Evolutionary conservation across 2,797 vertebrate species (phyloP).

Genomic region (Oceanodroma leucorhoa): DNA sequence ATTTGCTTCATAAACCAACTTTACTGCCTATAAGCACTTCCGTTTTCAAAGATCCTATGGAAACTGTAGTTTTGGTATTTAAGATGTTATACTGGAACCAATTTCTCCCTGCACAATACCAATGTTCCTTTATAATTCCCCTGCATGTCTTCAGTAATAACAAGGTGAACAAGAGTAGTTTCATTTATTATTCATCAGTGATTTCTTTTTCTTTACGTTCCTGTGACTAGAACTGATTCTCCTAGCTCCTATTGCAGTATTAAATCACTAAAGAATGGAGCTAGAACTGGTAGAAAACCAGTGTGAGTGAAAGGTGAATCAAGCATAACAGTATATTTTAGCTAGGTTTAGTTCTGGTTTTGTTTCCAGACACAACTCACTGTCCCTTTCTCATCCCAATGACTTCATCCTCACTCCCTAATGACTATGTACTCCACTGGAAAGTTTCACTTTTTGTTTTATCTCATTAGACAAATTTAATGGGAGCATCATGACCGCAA

Average conservation of each 20-base stretch:
- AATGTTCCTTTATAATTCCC: background rate
- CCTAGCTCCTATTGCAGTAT: background rate
- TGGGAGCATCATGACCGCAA: conserved; percentile 18
- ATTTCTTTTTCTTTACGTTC: background rate
- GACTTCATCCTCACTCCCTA: conserved; percentile 9
- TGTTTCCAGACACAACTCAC: background rate
- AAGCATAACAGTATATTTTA: background rate
- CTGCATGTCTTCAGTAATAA: background rate
- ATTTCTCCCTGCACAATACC: background rate
- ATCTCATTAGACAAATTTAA: conserved; percentile 20
- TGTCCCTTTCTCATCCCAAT: background rate
- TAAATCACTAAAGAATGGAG: background rate
- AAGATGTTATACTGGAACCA: background rate
- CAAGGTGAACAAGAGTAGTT: background rate
- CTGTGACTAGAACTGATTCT: background rate
- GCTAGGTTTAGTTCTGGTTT: background rate
- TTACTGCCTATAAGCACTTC: background rate
- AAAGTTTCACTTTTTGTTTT: conserved; percentile 11
- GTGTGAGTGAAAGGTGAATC: background rate
- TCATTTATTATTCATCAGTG: background rate
- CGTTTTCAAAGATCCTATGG: background rate
- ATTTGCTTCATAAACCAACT: background rate
- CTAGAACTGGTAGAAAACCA: background rate
- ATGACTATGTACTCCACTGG: background rate
- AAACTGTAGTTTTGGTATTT: background rate